Percentiles rank a stretch among this genome's conserved stretches.
Conservation (phyloP, 2,797 vertebrate genomes). For the Poeciliopsis turneri region DNA sequence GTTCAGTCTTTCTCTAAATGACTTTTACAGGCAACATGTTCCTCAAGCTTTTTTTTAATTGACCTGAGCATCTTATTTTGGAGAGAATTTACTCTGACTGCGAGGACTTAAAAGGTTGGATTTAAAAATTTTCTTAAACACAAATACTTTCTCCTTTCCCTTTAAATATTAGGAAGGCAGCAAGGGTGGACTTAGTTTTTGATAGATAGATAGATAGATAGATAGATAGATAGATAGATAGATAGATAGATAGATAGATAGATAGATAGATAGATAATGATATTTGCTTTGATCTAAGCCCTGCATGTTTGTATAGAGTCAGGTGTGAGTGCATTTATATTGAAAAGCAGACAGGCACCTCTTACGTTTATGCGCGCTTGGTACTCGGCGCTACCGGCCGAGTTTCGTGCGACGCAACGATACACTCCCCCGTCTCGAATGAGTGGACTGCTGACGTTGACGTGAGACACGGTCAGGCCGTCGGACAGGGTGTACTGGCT, state of each 20-base stretch:
- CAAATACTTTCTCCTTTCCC: not conserved
- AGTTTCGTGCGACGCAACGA: conserved; percentile 98
- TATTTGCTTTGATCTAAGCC: conserved; percentile 34
- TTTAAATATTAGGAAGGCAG: not conserved
- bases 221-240: conserved; percentile 29
- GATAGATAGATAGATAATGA: conserved; percentile 12
- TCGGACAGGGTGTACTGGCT: conserved; percentile 98
- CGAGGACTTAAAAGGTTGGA: not conserved
- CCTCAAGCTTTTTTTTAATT: not conserved
- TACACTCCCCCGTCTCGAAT: conserved; percentile 97
- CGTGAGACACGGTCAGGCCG: conserved; percentile 94
- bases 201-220: conserved; percentile 26
- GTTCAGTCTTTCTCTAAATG: not conserved
- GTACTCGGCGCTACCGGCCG: conserved; percentile 99
- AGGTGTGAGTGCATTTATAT: conserved; percentile 88
- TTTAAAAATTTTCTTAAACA: not conserved
- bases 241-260: conserved; percentile 29
- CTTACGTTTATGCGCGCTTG: conserved; percentile 99
- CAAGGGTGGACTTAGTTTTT: not conserved
- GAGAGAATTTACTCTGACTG: not conserved
- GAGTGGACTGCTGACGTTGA: conserved; percentile 94
- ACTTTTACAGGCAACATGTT: too few relatives aligned
- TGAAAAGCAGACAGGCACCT: conserved; percentile 99
- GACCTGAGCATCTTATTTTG: not conserved
- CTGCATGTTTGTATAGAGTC: conserved; percentile 57